Evolutionary conservation across 2,797 vertebrate genomes (phyloP).

Genomic region (Liasis olivaceus): DNA sequence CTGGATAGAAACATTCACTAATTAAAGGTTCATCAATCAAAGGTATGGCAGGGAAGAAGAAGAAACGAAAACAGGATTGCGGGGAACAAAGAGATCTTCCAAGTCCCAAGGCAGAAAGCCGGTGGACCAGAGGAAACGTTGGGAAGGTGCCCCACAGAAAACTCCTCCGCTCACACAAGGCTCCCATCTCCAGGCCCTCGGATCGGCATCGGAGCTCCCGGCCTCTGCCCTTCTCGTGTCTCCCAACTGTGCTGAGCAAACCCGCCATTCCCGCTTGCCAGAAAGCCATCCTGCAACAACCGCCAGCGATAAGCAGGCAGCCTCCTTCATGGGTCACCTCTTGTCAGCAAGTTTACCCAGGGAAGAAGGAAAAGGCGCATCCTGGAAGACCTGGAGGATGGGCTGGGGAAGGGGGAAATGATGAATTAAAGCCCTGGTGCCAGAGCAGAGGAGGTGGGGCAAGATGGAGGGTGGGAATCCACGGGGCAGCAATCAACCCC

Average conservation of each 20-base stretch:
- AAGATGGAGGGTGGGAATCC: too few species aligned
- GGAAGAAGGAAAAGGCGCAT: conserved; percentile 1
- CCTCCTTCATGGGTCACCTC: not conserved
- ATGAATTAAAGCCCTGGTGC: not conserved
- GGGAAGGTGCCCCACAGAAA: not conserved
- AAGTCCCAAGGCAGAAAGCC: too few species aligned
- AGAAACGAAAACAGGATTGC: too few species aligned
- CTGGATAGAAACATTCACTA: not conserved
- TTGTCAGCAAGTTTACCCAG: conserved; percentile 35
- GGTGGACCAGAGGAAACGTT: too few species aligned
- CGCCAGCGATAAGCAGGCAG: conserved; percentile 20
- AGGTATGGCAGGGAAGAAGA: too few species aligned
- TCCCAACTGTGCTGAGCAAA: conserved; percentile 15
- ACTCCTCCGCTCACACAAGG: rapidly evolving
- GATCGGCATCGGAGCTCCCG: not conserved
- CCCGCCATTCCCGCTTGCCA: conserved; percentile 17
- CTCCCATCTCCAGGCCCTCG: rapidly evolving
- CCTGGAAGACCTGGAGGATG: not conserved
- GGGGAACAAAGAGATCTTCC: too few species aligned
- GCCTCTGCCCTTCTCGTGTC: conserved; percentile 10
- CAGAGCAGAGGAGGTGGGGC: too few species aligned
- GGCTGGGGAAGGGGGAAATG: not conserved
- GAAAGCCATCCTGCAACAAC: conserved; percentile 47
- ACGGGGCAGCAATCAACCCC: not conserved
- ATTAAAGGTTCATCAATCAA: too few species aligned